Evolutionary conservation across 2,888 invertebrate genomes (phyloP).

Genomic region (Drosophila neutralis): DNA sequence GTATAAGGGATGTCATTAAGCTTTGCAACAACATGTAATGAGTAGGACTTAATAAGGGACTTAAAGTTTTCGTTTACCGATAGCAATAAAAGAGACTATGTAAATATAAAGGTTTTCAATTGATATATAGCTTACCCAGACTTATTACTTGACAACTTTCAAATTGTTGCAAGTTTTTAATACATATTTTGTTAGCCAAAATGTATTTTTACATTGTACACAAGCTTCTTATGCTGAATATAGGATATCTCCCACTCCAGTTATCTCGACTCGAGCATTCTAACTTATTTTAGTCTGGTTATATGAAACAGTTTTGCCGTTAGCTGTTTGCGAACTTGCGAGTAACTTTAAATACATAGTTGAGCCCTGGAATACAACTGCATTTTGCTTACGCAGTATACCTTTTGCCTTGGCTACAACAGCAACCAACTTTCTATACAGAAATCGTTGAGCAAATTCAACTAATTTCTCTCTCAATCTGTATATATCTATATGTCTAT

Average conservation of each 20-base stretch:
- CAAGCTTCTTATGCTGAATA: background rate
- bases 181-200: too few species aligned
- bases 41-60: background rate
- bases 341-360: slow-evolving; percentile 6
- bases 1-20: background rate
- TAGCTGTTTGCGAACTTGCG: background rate
- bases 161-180: background rate
- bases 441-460: slow-evolving; percentile 48
- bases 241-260: background rate
- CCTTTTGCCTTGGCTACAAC: slow-evolving; percentile 1
- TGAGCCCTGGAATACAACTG: background rate
- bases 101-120: background rate
- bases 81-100: background rate
- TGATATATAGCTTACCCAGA: background rate
- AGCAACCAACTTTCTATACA: slow-evolving; percentile 28
- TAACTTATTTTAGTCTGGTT: background rate
- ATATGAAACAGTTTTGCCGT: background rate
- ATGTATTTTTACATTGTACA: background rate
- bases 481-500: background rate
- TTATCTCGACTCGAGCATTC: background rate
- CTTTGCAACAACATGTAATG: background rate
- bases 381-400: slow-evolving; percentile 18
- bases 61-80: background rate
- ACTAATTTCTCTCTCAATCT: slow-evolving; percentile 1
- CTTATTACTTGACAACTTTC: background rate